Evolutionary conservation across 2,888 invertebrate species (phyloP), one percentile per base, ranked within the genome.

Genomic region (Epinotia ramella): DNA sequence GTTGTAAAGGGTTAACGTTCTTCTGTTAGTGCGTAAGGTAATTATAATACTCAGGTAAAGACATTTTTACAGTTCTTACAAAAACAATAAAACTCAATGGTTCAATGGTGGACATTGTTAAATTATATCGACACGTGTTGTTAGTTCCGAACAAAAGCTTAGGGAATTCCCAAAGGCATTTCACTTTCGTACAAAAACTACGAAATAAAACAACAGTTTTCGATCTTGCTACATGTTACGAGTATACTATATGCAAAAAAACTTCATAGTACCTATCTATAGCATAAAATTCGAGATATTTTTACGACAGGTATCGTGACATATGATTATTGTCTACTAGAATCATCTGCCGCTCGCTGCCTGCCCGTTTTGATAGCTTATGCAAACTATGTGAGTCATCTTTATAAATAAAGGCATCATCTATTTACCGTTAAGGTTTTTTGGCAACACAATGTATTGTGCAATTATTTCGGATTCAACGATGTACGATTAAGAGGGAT

Each of bases 391-490:
- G 12, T 68, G 63, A 68, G 44, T 73, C 68, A 73, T 11, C 57
- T 7, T 40, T 56, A 53, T 76, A 78, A 70, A 69, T 49, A 69
- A 59, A 62, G 33, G 44, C 65, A 64, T 65, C 53, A 40, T 74
- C 67, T 77, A 73, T 73, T 57, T 80, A 80, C 82, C 80, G 81
- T 82, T 82, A 81, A 28, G 72, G 73, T 65, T 78, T 75, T 79
- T 76, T 76, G 70, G 78, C 67, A 71, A 72, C 56, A 69, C 59
- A 74, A 16, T 77, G 77, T 79, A 80, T 82, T 81, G 78, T 77
- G 80, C 81, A 82, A 83, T 80, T 79, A 74, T 77, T 78, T 73
- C 72, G 40, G 59, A 77, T 72, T 71, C 78, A 69, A 57, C 20
- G 11, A 72, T 53, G 49, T 73, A 73, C 68, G 73, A 59, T 76